Conservation (phyloP, 2,113 vertebrate species). For the Nannobrachium achirus region DNA sequence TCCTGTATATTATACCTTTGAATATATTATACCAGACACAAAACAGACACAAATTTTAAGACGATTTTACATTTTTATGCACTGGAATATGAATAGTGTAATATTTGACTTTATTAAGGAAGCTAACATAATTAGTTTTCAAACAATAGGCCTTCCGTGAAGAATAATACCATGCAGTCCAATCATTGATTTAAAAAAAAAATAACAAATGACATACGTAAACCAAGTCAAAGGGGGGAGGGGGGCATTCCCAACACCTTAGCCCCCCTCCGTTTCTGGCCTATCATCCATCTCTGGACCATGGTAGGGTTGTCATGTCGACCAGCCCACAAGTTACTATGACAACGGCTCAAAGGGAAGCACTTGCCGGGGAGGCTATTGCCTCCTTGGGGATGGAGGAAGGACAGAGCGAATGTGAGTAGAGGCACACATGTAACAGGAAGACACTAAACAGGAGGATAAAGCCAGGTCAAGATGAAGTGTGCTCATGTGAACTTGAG, state of each 20-base stretch:
- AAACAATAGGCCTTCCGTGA: not conserved
- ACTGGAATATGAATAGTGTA: not conserved
- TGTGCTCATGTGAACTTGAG: conserved; percentile 19
- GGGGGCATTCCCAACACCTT: conserved; percentile 62
- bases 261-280: conserved; percentile 65
- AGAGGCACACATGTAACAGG: conserved; percentile 66
- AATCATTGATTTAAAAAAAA: too few relatives aligned
- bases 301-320: conserved; percentile 79
- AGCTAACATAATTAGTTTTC: too few relatives aligned
- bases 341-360: conserved; percentile 79
- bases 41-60: not conserved
- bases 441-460: conserved; percentile 57
- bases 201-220: not conserved
- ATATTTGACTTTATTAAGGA: not conserved
- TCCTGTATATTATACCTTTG: conserved; percentile 6
- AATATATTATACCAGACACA: too few relatives aligned
- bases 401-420: conserved; percentile 66
- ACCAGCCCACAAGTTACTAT: conserved; percentile 78
- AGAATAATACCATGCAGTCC: too few relatives aligned
- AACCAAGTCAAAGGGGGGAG: not conserved
- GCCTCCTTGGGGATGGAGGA: conserved; percentile 74
- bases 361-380: conserved; percentile 76
- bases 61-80: not conserved
- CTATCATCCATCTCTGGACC: conserved; percentile 80
- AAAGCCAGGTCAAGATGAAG: conserved; percentile 63